These are phyloP conservation scores for Ibidorhyncha struthersii DNA, from an alignment of 2,113 vertebrate species.

Conservation along the genomic window DNA sequence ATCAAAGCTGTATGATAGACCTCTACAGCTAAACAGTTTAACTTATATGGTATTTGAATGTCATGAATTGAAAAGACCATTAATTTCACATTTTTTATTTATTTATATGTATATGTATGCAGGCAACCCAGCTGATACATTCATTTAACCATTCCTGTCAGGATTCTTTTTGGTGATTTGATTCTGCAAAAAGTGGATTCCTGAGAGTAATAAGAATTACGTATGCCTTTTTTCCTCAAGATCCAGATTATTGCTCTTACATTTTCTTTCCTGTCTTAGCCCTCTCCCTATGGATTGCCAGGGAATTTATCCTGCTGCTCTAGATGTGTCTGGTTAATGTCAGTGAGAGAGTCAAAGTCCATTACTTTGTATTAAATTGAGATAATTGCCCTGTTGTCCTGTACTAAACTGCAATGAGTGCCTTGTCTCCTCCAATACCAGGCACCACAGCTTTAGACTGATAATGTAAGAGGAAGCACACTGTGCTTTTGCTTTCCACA, in stretches of 20 bases:
- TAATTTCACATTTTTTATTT: not conserved
- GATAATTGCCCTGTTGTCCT: conserved; percentile 12
- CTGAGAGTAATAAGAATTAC: not conserved
- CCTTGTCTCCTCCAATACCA: conserved; percentile 6
- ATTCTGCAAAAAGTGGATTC: not conserved
- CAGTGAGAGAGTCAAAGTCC: not conserved
- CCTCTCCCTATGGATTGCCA: not conserved
- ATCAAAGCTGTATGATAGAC: not conserved
- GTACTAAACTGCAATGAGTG: not conserved
- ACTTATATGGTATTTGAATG: not conserved
- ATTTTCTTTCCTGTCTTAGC: not conserved
- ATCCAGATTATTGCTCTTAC: not conserved
- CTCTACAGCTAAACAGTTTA: not conserved
- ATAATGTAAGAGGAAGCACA: not conserved
- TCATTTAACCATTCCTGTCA: not conserved
- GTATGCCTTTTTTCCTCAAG: not conserved
- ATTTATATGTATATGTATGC: not conserved
- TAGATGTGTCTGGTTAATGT: not conserved
- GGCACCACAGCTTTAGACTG: not conserved
- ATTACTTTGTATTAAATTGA: conserved; percentile 1
- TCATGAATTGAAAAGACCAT: not conserved
- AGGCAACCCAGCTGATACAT: not conserved
- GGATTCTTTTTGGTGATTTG: not conserved
- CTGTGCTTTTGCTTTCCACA: not conserved
- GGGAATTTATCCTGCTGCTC: not conserved